Percentiles rank a stretch among this genome's conserved stretches.
Evolutionary conservation across 2,888 invertebrate species (phyloP).

Genomic region (Oligia fasciuncula): DNA sequence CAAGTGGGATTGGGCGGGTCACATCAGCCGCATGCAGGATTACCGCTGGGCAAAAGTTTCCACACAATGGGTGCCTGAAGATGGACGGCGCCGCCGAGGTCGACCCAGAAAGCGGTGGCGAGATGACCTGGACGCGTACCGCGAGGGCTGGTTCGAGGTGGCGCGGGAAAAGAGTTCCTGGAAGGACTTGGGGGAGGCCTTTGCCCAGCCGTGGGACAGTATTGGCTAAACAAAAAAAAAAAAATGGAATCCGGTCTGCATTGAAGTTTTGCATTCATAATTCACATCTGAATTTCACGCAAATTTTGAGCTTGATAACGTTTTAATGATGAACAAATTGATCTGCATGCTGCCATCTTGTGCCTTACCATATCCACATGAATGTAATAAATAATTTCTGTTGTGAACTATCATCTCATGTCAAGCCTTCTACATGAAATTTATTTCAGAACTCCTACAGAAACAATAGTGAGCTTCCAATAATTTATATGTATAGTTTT

Average conservation of each 20-base stretch:
- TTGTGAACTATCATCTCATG: not conserved
- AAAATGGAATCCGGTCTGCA: not conserved
- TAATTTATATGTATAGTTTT: not conserved
- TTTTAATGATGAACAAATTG: not conserved
- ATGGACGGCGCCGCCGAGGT: too few species aligned
- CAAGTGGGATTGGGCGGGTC: too few species aligned
- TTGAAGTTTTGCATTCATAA: not conserved
- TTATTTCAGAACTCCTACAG: not conserved
- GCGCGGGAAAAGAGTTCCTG: too few species aligned
- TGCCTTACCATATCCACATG: not conserved
- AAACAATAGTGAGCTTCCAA: not conserved
- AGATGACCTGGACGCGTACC: too few species aligned
- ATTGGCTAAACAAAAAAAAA: too few species aligned
- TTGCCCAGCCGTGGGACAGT: too few species aligned
- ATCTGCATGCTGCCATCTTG: not conserved
- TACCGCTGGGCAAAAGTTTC: too few species aligned
- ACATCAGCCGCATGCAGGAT: too few species aligned
- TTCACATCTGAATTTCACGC: not conserved
- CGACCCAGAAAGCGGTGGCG: too few species aligned
- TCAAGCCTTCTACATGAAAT: not conserved
- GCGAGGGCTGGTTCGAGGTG: too few species aligned
- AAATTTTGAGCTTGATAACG: not conserved
- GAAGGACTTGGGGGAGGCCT: too few species aligned
- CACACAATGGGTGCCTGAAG: too few species aligned
- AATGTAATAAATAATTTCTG: not conserved